Evolutionary conservation across 2,888 invertebrate species (phyloP), one percentile per base, ranked within the genome.

Genomic region (Andrena fulva): DNA sequence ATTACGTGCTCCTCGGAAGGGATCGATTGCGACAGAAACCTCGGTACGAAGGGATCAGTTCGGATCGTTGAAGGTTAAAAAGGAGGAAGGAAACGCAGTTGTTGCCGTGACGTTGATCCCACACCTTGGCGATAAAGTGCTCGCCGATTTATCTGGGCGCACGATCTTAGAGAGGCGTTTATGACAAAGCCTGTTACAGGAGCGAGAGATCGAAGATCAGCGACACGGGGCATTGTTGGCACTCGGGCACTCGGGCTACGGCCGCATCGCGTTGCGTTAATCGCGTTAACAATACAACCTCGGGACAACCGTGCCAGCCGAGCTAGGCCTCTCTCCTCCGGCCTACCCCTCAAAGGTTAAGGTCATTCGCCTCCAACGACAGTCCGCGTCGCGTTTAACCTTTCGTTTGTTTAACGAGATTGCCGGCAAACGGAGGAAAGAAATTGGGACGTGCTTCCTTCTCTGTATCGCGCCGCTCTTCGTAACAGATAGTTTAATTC

Each of bases 121-220:
- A 24, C 27, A 56, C 54, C 54, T 56, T 27, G 20, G 10, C 54
- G 24, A 12, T 56, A 56, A 56, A 56, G 56, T 56, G 10, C 12
- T 64, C 29, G n/a, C 4, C n/a, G 27, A 16, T 33, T 63, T 85
- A 90, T 91, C 88, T 86, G 78, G 60, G 48, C 74, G 84, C 84
- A 80, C 76, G 83, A 90, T 91, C 90, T 83, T 82, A 67, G 77
- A 84, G 77, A 84, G 80, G 75, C 80, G 78, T 87, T 87, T 89
- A 85, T 75, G 86, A 88, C 85, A 87, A 90, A 87, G 82, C 78
- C 63, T 73, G 67, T 79, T 72, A 80, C 78, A 73, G 74, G 75
- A 87, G 77, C 80, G 64, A 71, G 73, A 82, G 89, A 90, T 89
- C 86, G 86, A 87, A 87, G 85, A 90, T 90, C 88, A 88, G 24